A percentile compares a stretch with the other conserved stretches of the same genome.
These are phyloP conservation scores for Capitulum mitella DNA, from an alignment of 2,888 invertebrate species.

Conservation along the genomic window DNA sequence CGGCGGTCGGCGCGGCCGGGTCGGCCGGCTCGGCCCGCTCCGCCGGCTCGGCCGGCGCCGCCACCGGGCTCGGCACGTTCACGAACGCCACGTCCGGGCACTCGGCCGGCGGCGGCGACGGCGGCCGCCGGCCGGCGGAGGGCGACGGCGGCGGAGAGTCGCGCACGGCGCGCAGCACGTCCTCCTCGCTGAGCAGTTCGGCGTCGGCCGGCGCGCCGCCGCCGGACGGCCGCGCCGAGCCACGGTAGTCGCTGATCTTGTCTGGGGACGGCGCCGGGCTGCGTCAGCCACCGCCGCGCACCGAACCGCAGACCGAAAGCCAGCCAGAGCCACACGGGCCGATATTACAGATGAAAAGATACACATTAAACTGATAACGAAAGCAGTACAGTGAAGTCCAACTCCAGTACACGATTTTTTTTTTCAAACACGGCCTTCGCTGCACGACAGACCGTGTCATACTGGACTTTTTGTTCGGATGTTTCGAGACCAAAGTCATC, in stretches of 20 bases:
- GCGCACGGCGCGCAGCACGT: neutral
- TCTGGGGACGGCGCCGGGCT: neutral
- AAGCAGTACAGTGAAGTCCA: too few species aligned
- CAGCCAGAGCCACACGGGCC: too few species aligned
- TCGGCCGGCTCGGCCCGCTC: neutral
- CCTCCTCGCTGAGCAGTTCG: neutral
- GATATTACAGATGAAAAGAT: too few species aligned
- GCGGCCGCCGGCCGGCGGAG: neutral
- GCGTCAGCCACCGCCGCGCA: too few species aligned
- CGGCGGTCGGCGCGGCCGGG: neutral
- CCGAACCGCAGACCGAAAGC: too few species aligned
- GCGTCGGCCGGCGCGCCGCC: neutral
- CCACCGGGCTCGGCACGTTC: neutral
- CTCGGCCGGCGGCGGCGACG: neutral
- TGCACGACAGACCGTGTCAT: too few species aligned
- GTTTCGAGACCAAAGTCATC: too few species aligned
- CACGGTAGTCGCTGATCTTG: conserved; percentile 9
- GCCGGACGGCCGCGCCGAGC: too few species aligned
- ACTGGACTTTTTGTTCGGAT: too few species aligned
- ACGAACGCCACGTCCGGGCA: neutral
- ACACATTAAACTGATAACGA: too few species aligned
- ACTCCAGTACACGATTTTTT: too few species aligned
- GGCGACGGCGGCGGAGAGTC: neutral
- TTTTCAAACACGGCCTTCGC: too few species aligned
- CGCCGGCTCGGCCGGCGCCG: neutral